phyloP scores from a whole-genome alignment of 2,888 invertebrate species.

The Blomia tropicalis region DNA sequence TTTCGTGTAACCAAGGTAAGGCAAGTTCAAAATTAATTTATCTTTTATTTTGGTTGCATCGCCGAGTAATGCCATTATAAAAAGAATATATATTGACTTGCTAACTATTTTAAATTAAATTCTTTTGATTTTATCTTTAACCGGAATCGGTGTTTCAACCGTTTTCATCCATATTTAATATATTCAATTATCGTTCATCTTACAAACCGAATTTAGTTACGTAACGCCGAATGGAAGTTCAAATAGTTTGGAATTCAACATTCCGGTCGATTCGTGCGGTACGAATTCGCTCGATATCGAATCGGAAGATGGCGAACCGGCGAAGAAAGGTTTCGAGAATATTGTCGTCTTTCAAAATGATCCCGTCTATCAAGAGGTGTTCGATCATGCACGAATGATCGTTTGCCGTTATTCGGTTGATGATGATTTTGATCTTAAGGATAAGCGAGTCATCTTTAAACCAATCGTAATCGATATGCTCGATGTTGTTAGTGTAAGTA shows the following conservation, averaged over 20 bases:
- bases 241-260: constrained; percentile 29
- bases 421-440: constrained; percentile 24
- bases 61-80: no score
- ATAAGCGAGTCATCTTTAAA: constrained; percentile 31
- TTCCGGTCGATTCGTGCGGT: constrained; percentile 31
- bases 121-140: no score
- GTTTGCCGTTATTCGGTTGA: constrained; percentile 28
- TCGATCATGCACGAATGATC: constrained; percentile 31
- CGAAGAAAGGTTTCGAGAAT: constrained; percentile 30
- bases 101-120: no score
- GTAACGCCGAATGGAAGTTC: constrained; percentile 30
- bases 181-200: no score
- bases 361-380: constrained; percentile 30
- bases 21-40: no score
- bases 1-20: no score
- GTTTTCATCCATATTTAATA: no score
- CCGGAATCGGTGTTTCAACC: no score
- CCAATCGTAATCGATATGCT: constrained; percentile 31
- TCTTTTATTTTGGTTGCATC: no score
- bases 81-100: no score
- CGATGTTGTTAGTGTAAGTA: constrained; percentile 27
- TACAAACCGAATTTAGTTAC: constrained; percentile 31
- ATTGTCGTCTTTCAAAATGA: constrained; percentile 32
- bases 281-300: constrained; percentile 27
- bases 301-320: constrained; percentile 25